Evolutionary conservation across 2,888 invertebrate species (phyloP), one percentile per base, ranked within the genome.

Genomic region (Oxycera nigricornis): DNA sequence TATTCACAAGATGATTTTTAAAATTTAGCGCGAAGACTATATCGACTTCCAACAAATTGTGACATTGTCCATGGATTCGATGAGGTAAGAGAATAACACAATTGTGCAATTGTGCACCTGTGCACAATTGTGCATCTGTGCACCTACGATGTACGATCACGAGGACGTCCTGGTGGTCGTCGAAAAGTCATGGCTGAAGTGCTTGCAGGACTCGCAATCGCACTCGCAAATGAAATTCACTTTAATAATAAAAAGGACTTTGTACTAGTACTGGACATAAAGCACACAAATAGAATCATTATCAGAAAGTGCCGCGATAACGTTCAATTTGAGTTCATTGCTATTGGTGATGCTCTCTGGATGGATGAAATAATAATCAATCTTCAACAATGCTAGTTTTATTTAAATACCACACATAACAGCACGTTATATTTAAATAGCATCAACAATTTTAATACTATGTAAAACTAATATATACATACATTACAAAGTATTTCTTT

Each of bases 361-460:
- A n/a, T 52, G 20, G 52, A 52, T 3, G 17, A 59, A 59, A 28
- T 4, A 41, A 65, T n/a, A 35, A 6, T 24, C 17, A 20, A 7
- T 65, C 41, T 65, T 41, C 6, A 65, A 65, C 65, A 65, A 65
- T n/a, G 11, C 22, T 65, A 41, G 28, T 26, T 65, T 65, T 65
- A 65, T 65, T n/a, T 65, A 41, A 65, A 65, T 41, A 65, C 39
- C 26, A 41, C 17, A n/a, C n/a, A n/a, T n/a, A n/a, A n/a, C n/a
- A 65, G 41, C 65, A 65, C 41, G 39, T 24, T 41, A 41, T 26
- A 65, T 39, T 62, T 65, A 65, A 65, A 65, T 41, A 65, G 20
- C 65, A 24, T 65, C 65, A 39, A 65, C 65, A 39, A 65, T 24
- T 9, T 41, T 22, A 41, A 65, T 14, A 39, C 41, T 24, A 39